A percentile compares a stretch with the other conserved stretches of the same genome.
Conservation (phyloP, 2,113 vertebrate species). For the Lycaon pictus region DNA sequence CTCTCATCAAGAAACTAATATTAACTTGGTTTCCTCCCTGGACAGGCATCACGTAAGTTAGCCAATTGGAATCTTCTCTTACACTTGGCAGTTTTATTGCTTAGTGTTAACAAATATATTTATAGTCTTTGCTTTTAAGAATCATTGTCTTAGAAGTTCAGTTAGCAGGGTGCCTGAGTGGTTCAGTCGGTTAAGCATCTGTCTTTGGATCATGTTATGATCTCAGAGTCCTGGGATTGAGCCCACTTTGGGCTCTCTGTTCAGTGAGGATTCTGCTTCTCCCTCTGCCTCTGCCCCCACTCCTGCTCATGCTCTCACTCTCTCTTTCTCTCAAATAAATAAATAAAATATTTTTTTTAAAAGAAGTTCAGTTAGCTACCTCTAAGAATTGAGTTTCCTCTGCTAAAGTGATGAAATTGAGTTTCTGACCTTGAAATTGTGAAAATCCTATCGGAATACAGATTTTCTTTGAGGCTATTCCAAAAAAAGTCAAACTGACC, state of each 20-base stretch:
- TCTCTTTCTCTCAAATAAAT: neutral
- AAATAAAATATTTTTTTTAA: neutral
- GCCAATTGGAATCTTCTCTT: slow-evolving; percentile 1
- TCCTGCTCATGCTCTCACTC: neutral
- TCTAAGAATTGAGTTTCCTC: neutral
- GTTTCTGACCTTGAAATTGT: neutral
- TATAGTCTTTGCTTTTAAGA: slow-evolving; percentile 16
- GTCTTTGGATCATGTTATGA: neutral
- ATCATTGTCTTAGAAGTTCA: neutral
- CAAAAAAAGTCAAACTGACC: neutral
- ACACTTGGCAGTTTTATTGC: neutral
- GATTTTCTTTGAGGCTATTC: neutral
- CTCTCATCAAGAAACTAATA: neutral
- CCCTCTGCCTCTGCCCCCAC: neutral
- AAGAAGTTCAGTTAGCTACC: neutral
- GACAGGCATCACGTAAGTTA: neutral
- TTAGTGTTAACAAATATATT: slow-evolving; percentile 55
- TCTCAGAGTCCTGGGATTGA: neutral
- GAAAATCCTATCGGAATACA: neutral
- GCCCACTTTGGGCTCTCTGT: neutral
- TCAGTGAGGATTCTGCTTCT: neutral
- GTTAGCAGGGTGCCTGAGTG: neutral
- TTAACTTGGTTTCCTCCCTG: slow-evolving; percentile 31
- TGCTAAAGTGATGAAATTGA: slow-evolving; percentile 21
- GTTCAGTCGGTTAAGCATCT: neutral